These are phyloP conservation scores for Cottus gobio DNA, from an alignment of 2,113 vertebrate genomes.

Conservation along the genomic window DNA sequence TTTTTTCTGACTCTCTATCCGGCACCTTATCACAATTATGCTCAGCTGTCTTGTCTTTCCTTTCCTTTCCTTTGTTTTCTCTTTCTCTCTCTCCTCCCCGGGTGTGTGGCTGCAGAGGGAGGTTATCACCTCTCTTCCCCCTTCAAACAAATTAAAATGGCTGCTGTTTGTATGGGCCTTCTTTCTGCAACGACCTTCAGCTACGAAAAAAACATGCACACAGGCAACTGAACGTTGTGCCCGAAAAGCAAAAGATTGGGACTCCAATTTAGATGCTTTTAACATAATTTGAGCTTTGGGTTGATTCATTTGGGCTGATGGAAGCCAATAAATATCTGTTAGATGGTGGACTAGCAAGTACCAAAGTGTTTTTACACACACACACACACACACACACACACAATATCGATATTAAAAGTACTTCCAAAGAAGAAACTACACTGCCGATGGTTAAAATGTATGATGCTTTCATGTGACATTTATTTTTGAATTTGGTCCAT, in stretches of 20 bases:
- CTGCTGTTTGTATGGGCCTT: constrained; percentile 72
- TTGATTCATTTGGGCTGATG: not conserved
- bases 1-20: constrained; percentile 52
- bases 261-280: not conserved
- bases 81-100: constrained; percentile 1
- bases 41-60: too few species aligned
- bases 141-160: constrained; percentile 80
- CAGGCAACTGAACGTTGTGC: not conserved
- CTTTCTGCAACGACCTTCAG: constrained; percentile 67
- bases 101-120: constrained; percentile 54
- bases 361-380: not conserved
- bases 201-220: constrained; percentile 14
- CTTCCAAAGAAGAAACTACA: not conserved
- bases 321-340: not conserved
- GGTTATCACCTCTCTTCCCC: constrained; percentile 71
- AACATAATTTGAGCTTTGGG: not conserved
- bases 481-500: not conserved
- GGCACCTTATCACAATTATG: constrained; percentile 59
- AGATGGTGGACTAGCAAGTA: not conserved
- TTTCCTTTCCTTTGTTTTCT: too few species aligned
- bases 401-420: too few species aligned
- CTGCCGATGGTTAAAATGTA: not conserved
- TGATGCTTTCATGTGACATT: not conserved
- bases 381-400: too few species aligned
- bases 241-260: not conserved